Evolutionary conservation across 2,113 vertebrate species (phyloP), one percentile per base, ranked within the genome.

Genomic region (Coreoperca whiteheadi): DNA sequence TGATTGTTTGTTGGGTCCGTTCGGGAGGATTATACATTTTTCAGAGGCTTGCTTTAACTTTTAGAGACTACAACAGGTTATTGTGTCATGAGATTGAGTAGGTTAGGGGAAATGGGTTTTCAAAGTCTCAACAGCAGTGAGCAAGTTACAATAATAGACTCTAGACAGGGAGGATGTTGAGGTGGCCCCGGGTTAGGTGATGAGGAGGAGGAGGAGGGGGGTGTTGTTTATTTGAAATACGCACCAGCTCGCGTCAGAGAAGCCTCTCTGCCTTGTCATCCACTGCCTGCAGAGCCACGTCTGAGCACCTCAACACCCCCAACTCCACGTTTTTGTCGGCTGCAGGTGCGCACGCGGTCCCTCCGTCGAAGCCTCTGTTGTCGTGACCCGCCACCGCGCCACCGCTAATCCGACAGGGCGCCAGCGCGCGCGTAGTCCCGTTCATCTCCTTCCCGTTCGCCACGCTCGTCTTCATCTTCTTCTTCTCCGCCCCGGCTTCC

Each of bases 341-440:
- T 7, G 56, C n/a, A 25, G 73, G 28, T 0, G 23, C 28, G 54
- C 77, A 15, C 69, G 93, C 93, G 2, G 34, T 15, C 30, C 79
- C 81, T 18, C n/a, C 65, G 20, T 94, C 93, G 63, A 92, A 95
- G 1, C 89, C 93, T 46, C 15, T 41, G 81, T 95, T 96, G 67
- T 92, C 82, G 18, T 88, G 88, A 8, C 88, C 92, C 2, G 73
- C 34, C 56, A 46, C 8, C 2, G 32, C 41, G 39, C 37, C 59
- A 3, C 39, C 6, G 21, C 41, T 82, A 4, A 91, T 34, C 57
- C 82, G 77, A n/a, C 77, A 53, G 2, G 91, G 85, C 30, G 56
- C 78, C 18, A 68, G 56, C 2, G 43, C 41, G 0, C 72, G 54
- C n/a, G 86, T 41, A 1, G 79, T 30, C 28, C 81, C 87, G 25